Percentiles rank a stretch among this genome's conserved stretches.
Evolutionary conservation across 23 tunicate genomes (phyloP).

Genomic region (Botrylloides violaceus): DNA sequence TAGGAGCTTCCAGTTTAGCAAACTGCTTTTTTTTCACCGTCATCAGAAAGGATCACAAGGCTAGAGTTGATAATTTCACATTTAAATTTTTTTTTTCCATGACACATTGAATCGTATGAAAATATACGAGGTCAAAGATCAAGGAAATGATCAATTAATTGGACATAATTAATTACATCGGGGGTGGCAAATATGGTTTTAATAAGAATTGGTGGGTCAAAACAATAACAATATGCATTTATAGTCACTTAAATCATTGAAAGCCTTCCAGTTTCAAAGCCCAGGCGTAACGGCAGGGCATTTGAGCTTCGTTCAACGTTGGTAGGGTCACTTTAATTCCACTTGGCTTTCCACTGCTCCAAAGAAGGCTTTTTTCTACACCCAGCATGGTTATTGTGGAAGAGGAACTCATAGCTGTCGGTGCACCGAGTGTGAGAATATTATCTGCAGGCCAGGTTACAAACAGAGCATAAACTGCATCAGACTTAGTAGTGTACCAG

Average conservation of each 20-base stretch:
- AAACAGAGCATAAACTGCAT: conserved; percentile 59
- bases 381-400: conserved; percentile 64
- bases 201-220: too few relatives aligned
- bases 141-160: too few relatives aligned
- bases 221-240: too few relatives aligned
- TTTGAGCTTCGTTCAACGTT: conserved; percentile 10
- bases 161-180: too few relatives aligned
- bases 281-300: conserved; percentile 26
- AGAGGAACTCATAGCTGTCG: conserved; percentile 22
- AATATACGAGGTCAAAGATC: too few relatives aligned
- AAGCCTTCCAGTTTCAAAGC: conserved; percentile 2
- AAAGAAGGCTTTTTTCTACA: background rate
- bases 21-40: too few relatives aligned
- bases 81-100: too few relatives aligned
- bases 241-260: background rate
- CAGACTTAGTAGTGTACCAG: conserved; percentile 34
- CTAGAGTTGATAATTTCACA: too few relatives aligned
- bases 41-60: too few relatives aligned
- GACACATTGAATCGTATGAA: too few relatives aligned
- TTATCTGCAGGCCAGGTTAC: conserved; percentile 70
- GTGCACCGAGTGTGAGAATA: conserved; percentile 38
- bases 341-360: background rate
- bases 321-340: conserved; percentile 26
- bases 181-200: too few relatives aligned
- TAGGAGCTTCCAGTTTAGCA: too few relatives aligned